phyloP scores from a whole-genome alignment of 2,113 vertebrate species.

The Heloderma charlesbogerti region DNA sequence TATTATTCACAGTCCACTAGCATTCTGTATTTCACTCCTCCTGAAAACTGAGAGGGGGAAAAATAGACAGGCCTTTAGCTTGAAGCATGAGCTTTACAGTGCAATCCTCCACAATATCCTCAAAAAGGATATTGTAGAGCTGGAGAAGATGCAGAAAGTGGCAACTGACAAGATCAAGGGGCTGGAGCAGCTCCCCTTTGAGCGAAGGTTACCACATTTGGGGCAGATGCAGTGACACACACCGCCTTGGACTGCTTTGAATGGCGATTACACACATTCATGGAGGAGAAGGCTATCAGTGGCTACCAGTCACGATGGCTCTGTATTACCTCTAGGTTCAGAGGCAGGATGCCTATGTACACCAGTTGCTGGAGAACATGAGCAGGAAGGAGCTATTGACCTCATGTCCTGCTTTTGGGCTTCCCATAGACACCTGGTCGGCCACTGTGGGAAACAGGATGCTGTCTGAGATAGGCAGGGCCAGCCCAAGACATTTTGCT shows the following conservation, averaged over 20 bases:
- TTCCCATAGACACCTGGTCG: too few species aligned
- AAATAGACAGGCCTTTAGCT: neutral
- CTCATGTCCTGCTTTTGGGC: neutral
- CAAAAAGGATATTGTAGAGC: neutral
- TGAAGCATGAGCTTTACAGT: neutral
- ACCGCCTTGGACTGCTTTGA: too few species aligned
- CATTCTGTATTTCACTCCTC: neutral
- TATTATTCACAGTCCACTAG: constrained; percentile 26
- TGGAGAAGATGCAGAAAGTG: neutral
- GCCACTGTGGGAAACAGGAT: neutral
- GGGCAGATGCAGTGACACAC: too few species aligned
- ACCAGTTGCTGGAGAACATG: neutral
- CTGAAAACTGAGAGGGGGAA: neutral
- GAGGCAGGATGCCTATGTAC: neutral
- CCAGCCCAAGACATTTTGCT: too few species aligned
- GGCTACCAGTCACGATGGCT: neutral
- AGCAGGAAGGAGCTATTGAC: too few species aligned
- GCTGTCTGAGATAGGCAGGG: neutral
- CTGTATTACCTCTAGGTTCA: neutral
- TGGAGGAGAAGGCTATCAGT: neutral
- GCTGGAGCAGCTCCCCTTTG: neutral
- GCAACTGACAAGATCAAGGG: too few species aligned
- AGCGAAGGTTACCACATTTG: neutral
- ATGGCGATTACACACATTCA: too few species aligned
- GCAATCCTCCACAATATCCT: neutral